Conservation (phyloP, 2,113 vertebrate genomes). For the Meles meles region DNA sequence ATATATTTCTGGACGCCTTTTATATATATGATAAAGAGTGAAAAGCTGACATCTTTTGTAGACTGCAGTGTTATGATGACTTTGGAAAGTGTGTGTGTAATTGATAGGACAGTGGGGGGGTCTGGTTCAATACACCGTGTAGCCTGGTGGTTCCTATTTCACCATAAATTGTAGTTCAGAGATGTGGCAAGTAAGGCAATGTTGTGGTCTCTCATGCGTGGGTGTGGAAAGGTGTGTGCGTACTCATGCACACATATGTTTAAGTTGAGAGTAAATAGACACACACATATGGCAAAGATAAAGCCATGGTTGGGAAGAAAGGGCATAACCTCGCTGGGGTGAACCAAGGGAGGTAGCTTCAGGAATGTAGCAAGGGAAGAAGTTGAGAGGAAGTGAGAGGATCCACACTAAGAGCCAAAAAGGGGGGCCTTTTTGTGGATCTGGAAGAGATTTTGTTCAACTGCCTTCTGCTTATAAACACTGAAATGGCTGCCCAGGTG, state of each 20-base stretch:
- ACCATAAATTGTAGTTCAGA: background rate
- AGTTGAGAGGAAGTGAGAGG: background rate
- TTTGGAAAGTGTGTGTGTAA: background rate
- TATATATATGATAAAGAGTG: background rate
- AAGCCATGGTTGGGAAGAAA: slow-evolving; percentile 21
- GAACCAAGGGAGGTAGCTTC: background rate
- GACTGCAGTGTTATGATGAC: background rate
- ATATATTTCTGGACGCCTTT: background rate
- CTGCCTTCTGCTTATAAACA: background rate
- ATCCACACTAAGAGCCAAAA: background rate
- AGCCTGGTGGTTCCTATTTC: background rate
- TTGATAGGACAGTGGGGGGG: background rate
- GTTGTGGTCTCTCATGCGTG: background rate
- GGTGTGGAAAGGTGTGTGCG: background rate
- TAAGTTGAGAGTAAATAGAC: background rate
- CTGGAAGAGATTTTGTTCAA: background rate
- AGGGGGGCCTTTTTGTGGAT: background rate
- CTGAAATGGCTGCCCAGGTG: background rate
- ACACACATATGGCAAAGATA: slow-evolving; percentile 8
- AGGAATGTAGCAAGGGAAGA: background rate
- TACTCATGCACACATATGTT: background rate
- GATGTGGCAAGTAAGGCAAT: background rate
- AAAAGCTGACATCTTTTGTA: background rate
- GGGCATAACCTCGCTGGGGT: background rate
- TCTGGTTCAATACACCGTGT: background rate